phyloP scores from a whole-genome alignment of 2,797 vertebrate species.

The Dallia pectoralis region DNA sequence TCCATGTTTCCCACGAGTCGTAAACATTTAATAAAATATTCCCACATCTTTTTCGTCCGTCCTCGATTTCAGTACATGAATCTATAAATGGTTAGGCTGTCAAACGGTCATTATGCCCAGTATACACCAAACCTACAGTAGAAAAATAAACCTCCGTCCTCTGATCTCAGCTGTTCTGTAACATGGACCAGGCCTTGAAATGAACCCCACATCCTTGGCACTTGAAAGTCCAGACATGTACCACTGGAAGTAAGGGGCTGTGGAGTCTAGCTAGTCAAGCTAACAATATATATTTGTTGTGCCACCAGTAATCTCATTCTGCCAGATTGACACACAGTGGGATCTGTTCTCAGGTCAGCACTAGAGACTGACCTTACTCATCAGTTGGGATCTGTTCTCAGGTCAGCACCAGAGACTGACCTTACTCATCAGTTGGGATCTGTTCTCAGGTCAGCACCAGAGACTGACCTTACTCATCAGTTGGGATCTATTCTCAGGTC shows the following conservation, averaged over 20 bases:
- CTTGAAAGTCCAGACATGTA: not conserved
- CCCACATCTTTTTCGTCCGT: not conserved
- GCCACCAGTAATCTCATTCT: too few relatives aligned
- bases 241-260: too few relatives aligned
- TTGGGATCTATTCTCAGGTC: slow-evolving; percentile 31
- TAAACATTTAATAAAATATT: not conserved
- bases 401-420: slow-evolving; percentile 86
- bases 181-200: not conserved
- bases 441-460: slow-evolving; percentile 71
- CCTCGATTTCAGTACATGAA: slow-evolving; percentile 5
- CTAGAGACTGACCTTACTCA: slow-evolving; percentile 91
- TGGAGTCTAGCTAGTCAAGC: too few relatives aligned
- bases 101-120: slow-evolving; percentile 12
- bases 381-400: slow-evolving; percentile 22
- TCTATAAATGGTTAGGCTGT: not conserved
- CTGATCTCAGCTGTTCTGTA: slow-evolving; percentile 14
- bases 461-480: slow-evolving; percentile 86
- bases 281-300: too few relatives aligned
- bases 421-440: slow-evolving; percentile 70
- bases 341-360: slow-evolving; percentile 53
- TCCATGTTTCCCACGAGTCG: not conserved
- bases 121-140: slow-evolving; percentile 55
- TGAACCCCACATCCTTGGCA: not conserved
- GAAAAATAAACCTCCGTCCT: slow-evolving; percentile 57
- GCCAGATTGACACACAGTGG: too few relatives aligned